Evolutionary conservation across 2,888 invertebrate genomes (phyloP).

Genomic region (Volucella zonaria): DNA sequence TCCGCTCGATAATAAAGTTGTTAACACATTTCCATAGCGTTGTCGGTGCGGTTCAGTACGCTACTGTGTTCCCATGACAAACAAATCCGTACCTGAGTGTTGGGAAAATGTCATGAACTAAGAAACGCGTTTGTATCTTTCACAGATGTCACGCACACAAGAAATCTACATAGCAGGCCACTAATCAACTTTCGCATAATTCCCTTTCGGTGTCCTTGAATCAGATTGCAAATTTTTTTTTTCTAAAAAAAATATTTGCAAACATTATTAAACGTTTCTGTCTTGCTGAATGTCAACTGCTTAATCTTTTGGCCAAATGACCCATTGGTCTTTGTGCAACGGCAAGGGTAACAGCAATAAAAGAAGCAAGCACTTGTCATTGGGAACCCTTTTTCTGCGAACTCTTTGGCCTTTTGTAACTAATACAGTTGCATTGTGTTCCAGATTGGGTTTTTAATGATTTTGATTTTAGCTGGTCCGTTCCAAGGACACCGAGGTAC

Average conservation of each 20-base stretch:
- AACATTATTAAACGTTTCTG: slow-evolving; percentile 60
- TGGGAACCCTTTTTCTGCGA: slow-evolving; percentile 56
- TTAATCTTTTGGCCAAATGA: slow-evolving; percentile 56
- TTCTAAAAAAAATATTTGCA: slow-evolving; percentile 54
- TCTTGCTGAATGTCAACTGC: slow-evolving; percentile 59
- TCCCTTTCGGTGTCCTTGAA: slow-evolving; percentile 50
- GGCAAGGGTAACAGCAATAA: background rate
- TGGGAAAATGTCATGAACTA: background rate
- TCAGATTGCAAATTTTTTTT: slow-evolving; percentile 48
- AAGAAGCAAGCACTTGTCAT: background rate
- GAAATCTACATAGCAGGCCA: too few relatives aligned
- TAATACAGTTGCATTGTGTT: slow-evolving; percentile 9
- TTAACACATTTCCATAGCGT: slow-evolving; percentile 3
- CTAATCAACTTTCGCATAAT: background rate
- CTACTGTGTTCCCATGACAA: background rate
- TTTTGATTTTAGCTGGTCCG: slow-evolving; percentile 16
- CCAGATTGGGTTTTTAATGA: slow-evolving; percentile 39
- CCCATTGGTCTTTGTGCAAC: slow-evolving; percentile 13
- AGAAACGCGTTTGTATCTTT: background rate
- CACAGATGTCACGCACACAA: slow-evolving; percentile 11
- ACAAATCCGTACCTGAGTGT: background rate
- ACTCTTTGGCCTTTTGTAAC: slow-evolving; percentile 15
- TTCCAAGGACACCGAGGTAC: slow-evolving; percentile 29
- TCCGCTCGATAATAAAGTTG: slow-evolving; percentile 22
- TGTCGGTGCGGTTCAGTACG: too few relatives aligned